These are phyloP conservation scores for Spongilla lacustris DNA, from an alignment of 37 sponge, comb jelly and placozoan genomes.

Conservation along the genomic window DNA sequence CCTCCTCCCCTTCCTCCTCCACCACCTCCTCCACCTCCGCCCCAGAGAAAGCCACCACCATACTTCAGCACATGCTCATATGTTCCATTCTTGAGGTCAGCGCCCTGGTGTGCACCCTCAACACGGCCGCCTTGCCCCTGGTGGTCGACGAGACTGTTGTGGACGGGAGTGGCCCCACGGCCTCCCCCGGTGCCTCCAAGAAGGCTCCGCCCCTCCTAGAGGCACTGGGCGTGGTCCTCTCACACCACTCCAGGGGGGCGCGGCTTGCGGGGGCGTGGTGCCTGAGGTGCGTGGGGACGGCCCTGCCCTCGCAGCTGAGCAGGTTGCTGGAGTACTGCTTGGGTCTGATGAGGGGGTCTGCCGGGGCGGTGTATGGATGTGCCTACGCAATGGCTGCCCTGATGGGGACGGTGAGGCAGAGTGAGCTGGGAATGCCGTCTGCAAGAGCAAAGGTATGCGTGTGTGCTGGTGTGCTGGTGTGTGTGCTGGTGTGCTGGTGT, in stretches of 20 bases:
- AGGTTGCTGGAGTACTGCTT: conserved; percentile 74
- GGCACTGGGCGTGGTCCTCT: conserved; percentile 64
- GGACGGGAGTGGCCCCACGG: not conserved
- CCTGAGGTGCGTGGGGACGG: conserved; percentile 76
- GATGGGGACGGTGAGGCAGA: conserved; percentile 77
- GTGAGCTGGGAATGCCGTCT: conserved; percentile 88
- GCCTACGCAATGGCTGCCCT: conserved; percentile 83
- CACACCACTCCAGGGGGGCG: conserved; percentile 59
- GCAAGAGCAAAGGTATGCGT: conserved; percentile 70
- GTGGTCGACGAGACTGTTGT: conserved; percentile 28
- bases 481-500: not conserved
- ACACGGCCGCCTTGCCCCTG: conserved; percentile 81
- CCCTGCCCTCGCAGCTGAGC: conserved; percentile 92
- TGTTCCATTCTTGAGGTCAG: conserved; percentile 68
- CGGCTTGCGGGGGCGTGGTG: conserved; percentile 91
- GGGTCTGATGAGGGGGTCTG: conserved; percentile 26
- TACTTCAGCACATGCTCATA: conserved; percentile 74
- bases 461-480: too few species aligned
- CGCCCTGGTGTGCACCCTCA: conserved; percentile 67
- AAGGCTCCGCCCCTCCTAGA: conserved; percentile 54
- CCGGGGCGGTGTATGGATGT: conserved; percentile 78
- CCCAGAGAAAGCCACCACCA: not conserved
- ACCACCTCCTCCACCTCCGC: not conserved
- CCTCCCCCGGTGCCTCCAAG: too few species aligned
- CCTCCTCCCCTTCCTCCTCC: too few species aligned